Evolutionary conservation across 2,113 vertebrate genomes (phyloP), one percentile per base, ranked within the genome.

Genomic region (Centropristis striata): DNA sequence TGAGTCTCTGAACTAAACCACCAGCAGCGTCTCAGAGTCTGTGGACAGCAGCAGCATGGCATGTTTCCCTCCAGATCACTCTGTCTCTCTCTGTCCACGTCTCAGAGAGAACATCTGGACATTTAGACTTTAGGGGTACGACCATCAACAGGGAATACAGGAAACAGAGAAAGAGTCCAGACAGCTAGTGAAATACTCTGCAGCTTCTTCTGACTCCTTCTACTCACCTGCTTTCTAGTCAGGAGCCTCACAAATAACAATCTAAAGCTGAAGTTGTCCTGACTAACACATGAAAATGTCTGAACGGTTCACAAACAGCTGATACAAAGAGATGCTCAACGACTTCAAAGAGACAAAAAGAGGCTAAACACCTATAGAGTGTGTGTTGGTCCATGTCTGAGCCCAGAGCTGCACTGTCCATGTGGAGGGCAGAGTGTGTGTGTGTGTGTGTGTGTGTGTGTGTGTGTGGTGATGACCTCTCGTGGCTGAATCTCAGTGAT

Each of bases 401-500:
- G 32, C 32, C 32, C 32, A 32, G 32, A 6, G 32, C 4, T 6
- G 4, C 32, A 32, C 32, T 6, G 32, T 32, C 32, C 32, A 32
- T 32, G 32, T n/a, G n/a, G n/a, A n/a, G n/a, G n/a, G n/a, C n/a
- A n/a, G n/a, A 32, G 14, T 53, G 64, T 44, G 21, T 58, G 53
- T 5, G 14, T 49, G 21, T 64, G 53, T 63, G 41, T 68, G 2
- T 49, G 46, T 70, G 80, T 75, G 69, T 42, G 69, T 71, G 66
- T 88, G 74, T 64, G 46, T 8, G 32, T 63, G 88, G 87, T 91
- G 90, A 91, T 91, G 87, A 92, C 59, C 89, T 86, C 88, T 90
- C 90, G 92, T 92, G 86, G 90, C 85, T 86, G 86, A 95, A 58
- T 16, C 16, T 60, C 80, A 69, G 54, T 92, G 88, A 93, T 92